Evolutionary conservation across 2,113 vertebrate genomes (phyloP).

Genomic region (Neopipo cinnamomea): DNA sequence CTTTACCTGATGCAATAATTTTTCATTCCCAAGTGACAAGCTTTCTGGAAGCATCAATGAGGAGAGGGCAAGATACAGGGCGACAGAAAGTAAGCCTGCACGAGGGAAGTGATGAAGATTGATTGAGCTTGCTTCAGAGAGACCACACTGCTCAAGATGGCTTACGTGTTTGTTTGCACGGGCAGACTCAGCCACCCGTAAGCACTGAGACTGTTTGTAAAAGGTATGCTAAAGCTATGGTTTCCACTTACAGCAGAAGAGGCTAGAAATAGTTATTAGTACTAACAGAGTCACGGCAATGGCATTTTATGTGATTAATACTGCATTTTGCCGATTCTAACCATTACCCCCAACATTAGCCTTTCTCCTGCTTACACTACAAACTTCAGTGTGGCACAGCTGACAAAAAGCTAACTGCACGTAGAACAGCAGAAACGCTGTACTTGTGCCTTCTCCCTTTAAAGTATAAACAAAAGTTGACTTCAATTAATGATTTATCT

Average conservation of each 20-base stretch:
- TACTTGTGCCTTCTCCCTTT: neutral
- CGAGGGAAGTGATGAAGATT: neutral
- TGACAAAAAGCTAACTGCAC: neutral
- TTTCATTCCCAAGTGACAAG: neutral
- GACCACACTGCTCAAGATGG: neutral
- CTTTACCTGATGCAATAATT: neutral
- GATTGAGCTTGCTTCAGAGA: neutral
- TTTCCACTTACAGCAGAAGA: neutral
- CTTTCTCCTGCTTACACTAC: neutral
- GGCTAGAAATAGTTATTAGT: neutral
- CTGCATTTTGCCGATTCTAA: neutral
- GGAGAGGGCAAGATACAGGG: neutral
- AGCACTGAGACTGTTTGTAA: neutral
- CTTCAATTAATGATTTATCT: neutral
- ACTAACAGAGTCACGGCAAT: accelerated
- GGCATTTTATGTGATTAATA: neutral
- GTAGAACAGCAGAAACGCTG: neutral
- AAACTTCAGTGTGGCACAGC: neutral
- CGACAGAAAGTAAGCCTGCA: neutral
- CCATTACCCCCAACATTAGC: neutral
- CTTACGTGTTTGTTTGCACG: accelerated
- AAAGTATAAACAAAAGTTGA: neutral
- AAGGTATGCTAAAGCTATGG: neutral
- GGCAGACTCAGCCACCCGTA: neutral
- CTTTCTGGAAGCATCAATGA: neutral